Conservation (phyloP, 2,797 vertebrate species). For the Octomys mimax region DNA sequence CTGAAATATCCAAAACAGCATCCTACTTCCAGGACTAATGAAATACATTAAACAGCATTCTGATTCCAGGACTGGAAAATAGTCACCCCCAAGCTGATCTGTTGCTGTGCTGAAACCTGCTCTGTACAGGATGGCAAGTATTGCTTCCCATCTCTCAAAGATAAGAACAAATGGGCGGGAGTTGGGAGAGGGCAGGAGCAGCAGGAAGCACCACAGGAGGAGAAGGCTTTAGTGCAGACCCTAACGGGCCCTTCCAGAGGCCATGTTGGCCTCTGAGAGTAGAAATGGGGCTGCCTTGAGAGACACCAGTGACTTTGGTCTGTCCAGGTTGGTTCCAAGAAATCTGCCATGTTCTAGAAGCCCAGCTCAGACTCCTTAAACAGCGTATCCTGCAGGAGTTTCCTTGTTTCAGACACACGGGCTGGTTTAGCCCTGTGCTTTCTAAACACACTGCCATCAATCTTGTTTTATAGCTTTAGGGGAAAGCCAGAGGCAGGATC, state of each 20-base stretch:
- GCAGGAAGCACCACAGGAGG: not conserved
- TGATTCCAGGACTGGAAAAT: not conserved
- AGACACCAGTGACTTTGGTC: accelerated
- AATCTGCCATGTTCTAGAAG: not conserved
- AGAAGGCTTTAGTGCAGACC: not conserved
- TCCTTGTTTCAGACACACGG: not conserved
- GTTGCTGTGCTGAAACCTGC: not conserved
- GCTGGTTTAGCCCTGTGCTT: not conserved
- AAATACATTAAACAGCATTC: not conserved
- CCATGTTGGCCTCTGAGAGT: accelerated
- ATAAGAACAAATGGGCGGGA: not conserved
- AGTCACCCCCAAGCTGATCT: not conserved
- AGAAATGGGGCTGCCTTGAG: accelerated
- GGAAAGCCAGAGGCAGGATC: not conserved
- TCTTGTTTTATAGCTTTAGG: not conserved
- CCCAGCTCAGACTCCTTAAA: not conserved
- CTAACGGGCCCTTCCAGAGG: not conserved
- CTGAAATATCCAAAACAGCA: not conserved
- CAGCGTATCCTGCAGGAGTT: not conserved
- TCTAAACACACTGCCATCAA: not conserved
- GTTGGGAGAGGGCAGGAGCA: accelerated
- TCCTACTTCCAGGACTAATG: no score
- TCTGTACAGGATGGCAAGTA: accelerated
- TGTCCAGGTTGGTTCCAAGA: not conserved
- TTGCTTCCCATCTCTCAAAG: not conserved